Conservation (phyloP, 2,113 vertebrate genomes). For the Sinocyclocheilus grahami region DNA sequence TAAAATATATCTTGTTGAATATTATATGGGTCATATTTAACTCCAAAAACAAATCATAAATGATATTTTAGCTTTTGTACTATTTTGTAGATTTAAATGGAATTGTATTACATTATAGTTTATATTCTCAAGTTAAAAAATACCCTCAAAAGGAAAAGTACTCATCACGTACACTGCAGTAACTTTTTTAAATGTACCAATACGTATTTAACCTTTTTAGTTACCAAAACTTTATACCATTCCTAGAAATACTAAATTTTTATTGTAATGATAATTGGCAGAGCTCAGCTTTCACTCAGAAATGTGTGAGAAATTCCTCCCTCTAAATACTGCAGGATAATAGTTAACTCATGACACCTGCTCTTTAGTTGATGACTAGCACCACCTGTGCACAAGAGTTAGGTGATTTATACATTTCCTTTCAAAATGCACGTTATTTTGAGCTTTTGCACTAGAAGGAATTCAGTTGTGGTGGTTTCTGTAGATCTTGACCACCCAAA, state of each 20-base stretch:
- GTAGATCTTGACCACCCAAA: background rate
- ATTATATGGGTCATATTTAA: background rate
- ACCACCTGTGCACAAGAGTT: background rate
- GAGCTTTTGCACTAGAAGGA: background rate
- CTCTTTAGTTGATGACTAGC: background rate
- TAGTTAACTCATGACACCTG: background rate
- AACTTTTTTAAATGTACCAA: too few relatives aligned
- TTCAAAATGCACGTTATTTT: background rate
- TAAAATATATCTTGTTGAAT: background rate
- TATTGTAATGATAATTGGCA: background rate
- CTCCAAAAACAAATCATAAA: background rate
- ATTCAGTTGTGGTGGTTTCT: background rate
- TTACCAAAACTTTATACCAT: background rate
- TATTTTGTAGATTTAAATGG: background rate
- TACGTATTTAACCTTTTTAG: background rate
- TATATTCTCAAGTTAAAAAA: background rate
- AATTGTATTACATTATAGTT: background rate
- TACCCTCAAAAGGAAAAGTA: too few relatives aligned
- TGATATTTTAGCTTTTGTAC: background rate
- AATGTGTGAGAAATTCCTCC: background rate
- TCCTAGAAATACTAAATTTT: background rate
- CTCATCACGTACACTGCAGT: too few relatives aligned
- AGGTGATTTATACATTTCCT: too few relatives aligned
- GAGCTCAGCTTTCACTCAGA: background rate
- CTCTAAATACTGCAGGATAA: background rate